Base-by-base conservation (phyloP, 1,140 invertebrate species). In the Drosophila virilis region DNA sequence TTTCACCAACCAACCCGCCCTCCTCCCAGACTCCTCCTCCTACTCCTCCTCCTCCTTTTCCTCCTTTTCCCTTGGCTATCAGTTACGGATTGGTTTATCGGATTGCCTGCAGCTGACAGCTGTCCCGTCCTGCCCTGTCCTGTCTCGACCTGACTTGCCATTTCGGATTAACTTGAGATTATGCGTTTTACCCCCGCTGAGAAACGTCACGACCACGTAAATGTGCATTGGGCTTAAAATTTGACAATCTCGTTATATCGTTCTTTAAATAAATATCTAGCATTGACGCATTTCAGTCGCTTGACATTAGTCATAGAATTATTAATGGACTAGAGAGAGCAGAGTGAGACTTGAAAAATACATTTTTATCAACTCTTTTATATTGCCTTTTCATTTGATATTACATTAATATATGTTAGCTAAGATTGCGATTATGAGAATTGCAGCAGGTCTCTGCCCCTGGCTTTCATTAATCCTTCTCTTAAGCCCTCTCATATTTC, bases 71-170 rank as follows among this genome's bases (percentile, higher is more conserved):
- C 15, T 12, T 33, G 58, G 38, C 33, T 79, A 61, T 84, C 69
- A 59, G 50, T 77, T 86, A 51, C 75, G 51, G 62, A 62, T 65
- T 61, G 35, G 33, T 9, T 54, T 73, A 35, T 51, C 35, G 45
- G 32, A 38, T 67, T 43, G 9, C 62, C 73, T 81, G 82, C 78
- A 72, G 43, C 51, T 78, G 80, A 83, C 80, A 79, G 65, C 42
- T 59, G 50, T 73, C 38, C 59, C 32, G 40, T 4, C 45, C 43
- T 43, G 37, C 51, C 42, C 55, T 17, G 22, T 54, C 48, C 61
- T 43, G 37, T 57, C 42, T 50, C n/a, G 22, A 42, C 48, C 61
- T 10, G 50, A 9, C 55, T 28, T 50, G 10, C 28, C 17, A 13
- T 50, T 33, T 15, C 15, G 15, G 43, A 48, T 59, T 59, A 38